Percentiles rank a stretch among this genome's conserved stretches.
phyloP scores from a whole-genome alignment of 2,888 invertebrate species.

The Seira ritae region DNA sequence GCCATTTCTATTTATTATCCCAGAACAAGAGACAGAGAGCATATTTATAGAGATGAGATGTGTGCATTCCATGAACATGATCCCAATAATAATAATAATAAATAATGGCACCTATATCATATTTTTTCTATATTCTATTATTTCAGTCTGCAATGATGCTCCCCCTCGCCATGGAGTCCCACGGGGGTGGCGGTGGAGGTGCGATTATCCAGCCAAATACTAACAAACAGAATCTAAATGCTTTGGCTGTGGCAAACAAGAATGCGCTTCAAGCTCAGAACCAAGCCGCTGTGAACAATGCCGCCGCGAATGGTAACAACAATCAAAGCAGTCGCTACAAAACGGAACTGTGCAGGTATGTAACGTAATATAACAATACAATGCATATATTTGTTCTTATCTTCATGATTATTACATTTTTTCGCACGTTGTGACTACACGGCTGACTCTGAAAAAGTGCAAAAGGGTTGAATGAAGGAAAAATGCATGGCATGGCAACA shows the following conservation, averaged over 20 bases:
- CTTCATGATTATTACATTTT: neutral
- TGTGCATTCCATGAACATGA: neutral
- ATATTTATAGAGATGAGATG: too few relatives aligned
- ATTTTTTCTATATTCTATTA: neutral
- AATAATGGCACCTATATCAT: neutral
- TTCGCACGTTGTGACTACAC: too few relatives aligned
- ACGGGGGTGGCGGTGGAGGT: conserved; percentile 48
- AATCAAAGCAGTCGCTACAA: conserved; percentile 61
- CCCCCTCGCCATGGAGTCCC: conserved; percentile 55
- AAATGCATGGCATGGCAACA: neutral
- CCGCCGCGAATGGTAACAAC: conserved; percentile 33
- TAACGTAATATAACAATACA: conserved; percentile 17
- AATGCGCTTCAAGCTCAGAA: neutral
- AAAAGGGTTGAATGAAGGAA: too few relatives aligned
- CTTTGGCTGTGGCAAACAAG: neutral
- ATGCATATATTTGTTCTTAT: conserved; percentile 1
- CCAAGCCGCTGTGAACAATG: neutral
- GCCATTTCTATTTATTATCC: conserved; percentile 27
- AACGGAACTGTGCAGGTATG: conserved; percentile 56
- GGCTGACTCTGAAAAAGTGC: too few relatives aligned
- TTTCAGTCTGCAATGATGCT: conserved; percentile 57
- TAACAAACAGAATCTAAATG: neutral
- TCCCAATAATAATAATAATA: neutral
- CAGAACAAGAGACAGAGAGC: neutral
- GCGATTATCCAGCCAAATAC: conserved; percentile 40